Base-by-base conservation (phyloP, 2,888 invertebrate genomes). In the Agelastica alni region DNA sequence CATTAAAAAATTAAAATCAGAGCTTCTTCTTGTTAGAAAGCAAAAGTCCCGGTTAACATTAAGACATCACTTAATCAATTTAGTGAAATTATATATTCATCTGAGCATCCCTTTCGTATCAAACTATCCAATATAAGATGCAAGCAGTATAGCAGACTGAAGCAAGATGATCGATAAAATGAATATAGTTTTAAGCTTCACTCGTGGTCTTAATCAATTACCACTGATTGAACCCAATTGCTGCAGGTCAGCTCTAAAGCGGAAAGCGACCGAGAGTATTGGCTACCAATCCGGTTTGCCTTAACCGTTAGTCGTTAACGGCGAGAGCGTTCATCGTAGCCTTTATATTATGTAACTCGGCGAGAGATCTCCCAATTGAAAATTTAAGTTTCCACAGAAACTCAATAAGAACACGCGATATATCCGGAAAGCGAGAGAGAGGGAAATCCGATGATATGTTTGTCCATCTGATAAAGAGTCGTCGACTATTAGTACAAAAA, bases 221-320 rank as follows among this genome's bases (percentile, higher is more conserved):
- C 70, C 71, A 65, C 70, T 75, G 75, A 75, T 75, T 74, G 74
- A 74, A 73, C 72, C 70, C 73, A 74, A 74, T 76, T 73, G 73
- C 71, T 70, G 62, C 65, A 65, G 74, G 73, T 73, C 71, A 65
- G 57, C 59, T 58, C 53, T 63, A 63, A 65, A 51, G 43, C 51
- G 42, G 55, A 55, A 56, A 58, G 44, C 56, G 52, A 53, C 47
- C 51, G 54, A 56, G 37, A 45, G 48, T 47, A 46, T 56, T 56
- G 59, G 55, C 56, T 51, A 48, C 53, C 47, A 48, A 53, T 42
- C 32, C 47, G 60, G 56, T 53, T 58, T 45, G 47, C 58, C 56
- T 58, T 46, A 49, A 49, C 41, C 22, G 48, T 52, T 46, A 44
- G 32, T 41, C 49, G 41, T 49, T 49, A 49, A 41, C 41, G 39